These are phyloP conservation scores for Heliconius cydno DNA, from an alignment of 2,888 invertebrate species.

Conservation along the genomic window DNA sequence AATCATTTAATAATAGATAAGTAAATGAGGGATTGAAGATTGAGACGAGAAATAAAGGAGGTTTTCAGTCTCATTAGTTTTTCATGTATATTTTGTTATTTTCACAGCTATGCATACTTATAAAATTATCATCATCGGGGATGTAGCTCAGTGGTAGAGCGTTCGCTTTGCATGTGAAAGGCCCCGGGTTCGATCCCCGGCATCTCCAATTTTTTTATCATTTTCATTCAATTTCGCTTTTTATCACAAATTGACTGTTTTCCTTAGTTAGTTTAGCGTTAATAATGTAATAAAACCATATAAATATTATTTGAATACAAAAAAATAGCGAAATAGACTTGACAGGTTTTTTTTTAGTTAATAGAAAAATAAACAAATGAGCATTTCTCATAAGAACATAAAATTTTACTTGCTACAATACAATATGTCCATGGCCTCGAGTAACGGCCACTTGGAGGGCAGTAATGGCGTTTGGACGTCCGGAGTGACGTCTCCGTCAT, in stretches of 20 bases:
- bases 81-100: neutral
- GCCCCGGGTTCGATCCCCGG: constrained; percentile 99
- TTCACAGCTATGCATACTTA: neutral
- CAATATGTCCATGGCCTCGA: constrained; percentile 56
- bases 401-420: constrained; percentile 31
- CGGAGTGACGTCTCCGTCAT: constrained; percentile 59
- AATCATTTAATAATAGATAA: too few species aligned
- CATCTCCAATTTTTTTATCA: constrained; percentile 53
- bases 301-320: neutral
- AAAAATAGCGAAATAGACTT: neutral
- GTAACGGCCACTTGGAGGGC: constrained; percentile 63
- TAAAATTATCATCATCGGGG: constrained; percentile 74
- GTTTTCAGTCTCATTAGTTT: neutral
- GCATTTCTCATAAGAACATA: neutral
- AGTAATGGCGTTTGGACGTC: constrained; percentile 62
- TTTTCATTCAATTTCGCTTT: neutral
- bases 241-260: neutral
- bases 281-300: neutral
- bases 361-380: neutral
- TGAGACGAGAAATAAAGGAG: neutral
- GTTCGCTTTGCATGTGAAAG: constrained; percentile 99
- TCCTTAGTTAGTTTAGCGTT: neutral
- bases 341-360: neutral
- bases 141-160: constrained; percentile 99
- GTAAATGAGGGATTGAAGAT: neutral